Base-by-base conservation (phyloP, 2,797 vertebrate species). In the Setipinna tenuifilis region DNA sequence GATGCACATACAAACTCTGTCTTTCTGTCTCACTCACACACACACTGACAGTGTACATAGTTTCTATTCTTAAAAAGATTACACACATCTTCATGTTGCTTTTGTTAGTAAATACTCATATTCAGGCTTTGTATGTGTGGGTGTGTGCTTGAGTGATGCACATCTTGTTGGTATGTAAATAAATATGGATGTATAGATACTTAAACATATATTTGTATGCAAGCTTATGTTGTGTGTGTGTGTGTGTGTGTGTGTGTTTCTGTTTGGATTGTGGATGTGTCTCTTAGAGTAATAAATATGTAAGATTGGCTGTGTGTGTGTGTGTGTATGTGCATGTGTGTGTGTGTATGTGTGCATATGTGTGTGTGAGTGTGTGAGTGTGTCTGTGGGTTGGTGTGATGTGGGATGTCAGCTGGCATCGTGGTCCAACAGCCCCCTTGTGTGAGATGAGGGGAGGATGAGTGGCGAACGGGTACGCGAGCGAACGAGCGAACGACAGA, bases 341-440 rank as follows among this genome's bases (percentile, higher is more conserved):
- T 81, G 48, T 87, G 82, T 88, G 85, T 84, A n/a, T 86, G 81
- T 81, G 71, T 87, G 65, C 86, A 62, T 84, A 83, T 65, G 46
- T 54, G 65, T 87, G 82, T 84, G 62, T 81, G 25, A 57, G 65
- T 87, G 85, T 87, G 54, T 84, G 61, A 85, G 82, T 87, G 54
- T 75, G 41, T 86, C 83, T 83, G 84, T 87, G 84, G 44, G 86
- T 84, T 84, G 86, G 85, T 86, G 68, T 88, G 86, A 82, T 83
- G 50, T 83, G 81, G 88, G 87, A 86, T 83, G 87, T 91, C 90
- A 91, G 90, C 90, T 91, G 91, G 91, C 88, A 90, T 86, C 86
- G 48, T 78, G 90, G 89, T 89, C 90, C 90, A 91, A 92, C 86
- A 90, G 90, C 91, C 91, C 90, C 90, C 91, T 87, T 93, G 92